Conservation (phyloP, 2,888 invertebrate genomes). For the Listrodromus nycthemerus region DNA sequence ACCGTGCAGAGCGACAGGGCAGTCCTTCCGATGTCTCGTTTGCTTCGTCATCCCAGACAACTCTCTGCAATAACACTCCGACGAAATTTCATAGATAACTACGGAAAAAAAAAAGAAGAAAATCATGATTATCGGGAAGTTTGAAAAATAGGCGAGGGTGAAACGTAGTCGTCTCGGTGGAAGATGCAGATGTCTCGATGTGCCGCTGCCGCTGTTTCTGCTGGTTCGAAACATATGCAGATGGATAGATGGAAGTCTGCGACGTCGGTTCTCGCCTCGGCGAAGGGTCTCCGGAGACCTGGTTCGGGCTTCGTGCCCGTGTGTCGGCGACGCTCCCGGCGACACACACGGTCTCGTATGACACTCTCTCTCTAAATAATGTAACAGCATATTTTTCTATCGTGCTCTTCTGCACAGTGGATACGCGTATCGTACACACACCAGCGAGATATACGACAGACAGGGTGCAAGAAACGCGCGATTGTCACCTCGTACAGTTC, state of each 20-base stretch:
- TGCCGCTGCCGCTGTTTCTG: slow-evolving; percentile 24
- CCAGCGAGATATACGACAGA: slow-evolving; percentile 13
- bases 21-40: slow-evolving; percentile 44
- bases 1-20: slow-evolving; percentile 33
- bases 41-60: slow-evolving; percentile 51
- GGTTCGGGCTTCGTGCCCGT: slow-evolving; percentile 57
- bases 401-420: slow-evolving; percentile 50
- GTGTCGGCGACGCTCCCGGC: slow-evolving; percentile 63
- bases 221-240: slow-evolving; percentile 79
- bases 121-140: slow-evolving; percentile 36
- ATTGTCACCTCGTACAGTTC: slow-evolving; percentile 58
- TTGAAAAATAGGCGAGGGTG: slow-evolving; percentile 17
- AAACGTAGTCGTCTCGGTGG: slow-evolving; percentile 27
- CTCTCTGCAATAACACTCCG: slow-evolving; percentile 9
- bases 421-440: slow-evolving; percentile 25
- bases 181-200: slow-evolving; percentile 38
- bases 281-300: slow-evolving; percentile 77
- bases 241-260: slow-evolving; percentile 82
- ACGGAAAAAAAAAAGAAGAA: slow-evolving; percentile 47
- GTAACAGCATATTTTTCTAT: slow-evolving; percentile 80
- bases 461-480: slow-evolving; percentile 25
- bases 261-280: slow-evolving; percentile 77
- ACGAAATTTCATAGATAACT: slow-evolving; percentile 34
- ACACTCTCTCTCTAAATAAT: slow-evolving; percentile 76
- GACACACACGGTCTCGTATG: slow-evolving; percentile 68